These are phyloP conservation scores for Porites rus DNA, from an alignment of 92 coral and sea anemone genomes.

Conservation along the genomic window DNA sequence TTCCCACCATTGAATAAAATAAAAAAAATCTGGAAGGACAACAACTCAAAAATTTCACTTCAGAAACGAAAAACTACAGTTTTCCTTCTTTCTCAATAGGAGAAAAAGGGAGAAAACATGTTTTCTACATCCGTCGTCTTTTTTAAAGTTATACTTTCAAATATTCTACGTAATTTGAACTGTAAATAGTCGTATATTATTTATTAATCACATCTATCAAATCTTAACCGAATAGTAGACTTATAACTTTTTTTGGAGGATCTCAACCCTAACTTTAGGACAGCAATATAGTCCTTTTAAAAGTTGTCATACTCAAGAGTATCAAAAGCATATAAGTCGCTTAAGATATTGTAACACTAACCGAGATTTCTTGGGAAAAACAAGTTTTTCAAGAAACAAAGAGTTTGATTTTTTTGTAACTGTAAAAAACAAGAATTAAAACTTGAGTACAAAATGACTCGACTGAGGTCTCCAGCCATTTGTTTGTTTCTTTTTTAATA, in stretches of 20 bases:
- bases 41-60: background rate
- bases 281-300: background rate
- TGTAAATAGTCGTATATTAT: slow-evolving; percentile 47
- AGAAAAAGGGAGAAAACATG: background rate
- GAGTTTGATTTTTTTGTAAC: background rate
- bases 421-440: slow-evolving; percentile 6
- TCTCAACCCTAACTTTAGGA: background rate
- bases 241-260: background rate
- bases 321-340: background rate
- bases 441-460: background rate
- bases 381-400: slow-evolving; percentile 5
- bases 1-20: background rate
- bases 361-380: background rate
- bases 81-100: background rate
- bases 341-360: background rate
- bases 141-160: slow-evolving; percentile 8
- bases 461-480: background rate
- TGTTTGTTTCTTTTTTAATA: too few relatives aligned
- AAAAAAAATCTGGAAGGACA: background rate
- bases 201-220: slow-evolving; percentile 36
- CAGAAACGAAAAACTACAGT: background rate
- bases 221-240: background rate
- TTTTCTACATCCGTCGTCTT: background rate
- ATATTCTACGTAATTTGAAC: slow-evolving; percentile 30
- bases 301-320: background rate